A percentile compares a stretch with the other conserved stretches of the same genome.
Evolutionary conservation across 1,140 invertebrate genomes (phyloP).

Genomic region (Hylaeus anthracinus): DNA sequence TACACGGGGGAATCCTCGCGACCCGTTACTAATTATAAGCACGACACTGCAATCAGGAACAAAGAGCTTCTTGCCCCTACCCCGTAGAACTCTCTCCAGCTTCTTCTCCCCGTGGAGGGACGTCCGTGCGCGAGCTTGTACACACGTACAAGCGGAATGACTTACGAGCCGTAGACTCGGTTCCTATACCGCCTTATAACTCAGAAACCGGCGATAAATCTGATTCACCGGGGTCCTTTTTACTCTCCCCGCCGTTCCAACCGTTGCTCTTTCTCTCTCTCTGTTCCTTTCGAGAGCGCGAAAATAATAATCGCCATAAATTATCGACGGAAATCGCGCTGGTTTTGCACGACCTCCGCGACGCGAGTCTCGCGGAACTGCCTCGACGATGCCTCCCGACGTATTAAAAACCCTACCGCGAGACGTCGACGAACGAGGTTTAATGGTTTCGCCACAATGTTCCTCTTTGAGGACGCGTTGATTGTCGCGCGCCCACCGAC

Average conservation of each 20-base stretch:
- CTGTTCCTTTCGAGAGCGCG: slow-evolving; percentile 41
- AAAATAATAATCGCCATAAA: slow-evolving; percentile 78
- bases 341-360: slow-evolving; percentile 58
- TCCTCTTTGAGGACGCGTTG: slow-evolving; percentile 54
- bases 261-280: slow-evolving; percentile 7
- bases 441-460: slow-evolving; percentile 56
- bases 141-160: slow-evolving; percentile 65
- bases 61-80: slow-evolving; percentile 60
- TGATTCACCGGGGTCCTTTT: slow-evolving; percentile 68
- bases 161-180: slow-evolving; percentile 69
- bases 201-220: slow-evolving; percentile 74
- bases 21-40: slow-evolving; percentile 74
- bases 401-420: slow-evolving; percentile 17
- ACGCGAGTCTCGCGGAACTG: slow-evolving; percentile 2
- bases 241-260: slow-evolving; percentile 36
- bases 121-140: slow-evolving; percentile 46
- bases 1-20: slow-evolving; percentile 15
- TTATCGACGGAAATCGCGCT: slow-evolving; percentile 70
- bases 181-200: slow-evolving; percentile 70
- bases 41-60: slow-evolving; percentile 72
- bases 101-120: slow-evolving; percentile 11
- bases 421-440: slow-evolving; percentile 35
- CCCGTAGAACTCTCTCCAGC: slow-evolving; percentile 12
- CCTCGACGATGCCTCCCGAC: slow-evolving; percentile 26
- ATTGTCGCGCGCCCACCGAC: slow-evolving; percentile 37